Conservation (phyloP, 2,797 vertebrate species). For the Centroberyx gerrardi region DNA sequence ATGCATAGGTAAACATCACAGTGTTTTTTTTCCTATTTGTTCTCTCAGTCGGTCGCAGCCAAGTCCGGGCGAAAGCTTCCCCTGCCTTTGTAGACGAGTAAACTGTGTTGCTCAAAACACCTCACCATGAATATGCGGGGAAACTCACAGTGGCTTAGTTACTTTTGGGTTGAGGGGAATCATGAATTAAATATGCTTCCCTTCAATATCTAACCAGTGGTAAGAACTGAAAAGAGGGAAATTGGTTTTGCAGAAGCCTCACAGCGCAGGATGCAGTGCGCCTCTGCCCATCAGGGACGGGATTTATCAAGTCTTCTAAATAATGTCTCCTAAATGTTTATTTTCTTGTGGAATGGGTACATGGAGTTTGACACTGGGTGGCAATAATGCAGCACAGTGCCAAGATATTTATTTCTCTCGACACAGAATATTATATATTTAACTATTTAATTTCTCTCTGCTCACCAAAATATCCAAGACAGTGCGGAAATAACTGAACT, state of each 20-base stretch:
- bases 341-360: slow-evolving; percentile 21
- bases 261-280: slow-evolving; percentile 54
- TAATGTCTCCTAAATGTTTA: slow-evolving; percentile 40
- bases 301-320: slow-evolving; percentile 45
- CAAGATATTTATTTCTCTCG: slow-evolving; percentile 25
- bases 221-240: slow-evolving; percentile 64
- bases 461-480: not conserved
- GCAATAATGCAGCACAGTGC: slow-evolving; percentile 10
- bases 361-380: slow-evolving; percentile 31
- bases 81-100: slow-evolving; percentile 51
- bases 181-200: slow-evolving; percentile 76
- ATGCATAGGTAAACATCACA: slow-evolving; percentile 72
- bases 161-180: slow-evolving; percentile 66
- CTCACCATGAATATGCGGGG: slow-evolving; percentile 54
- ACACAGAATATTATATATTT: slow-evolving; percentile 2
- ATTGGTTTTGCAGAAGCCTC: slow-evolving; percentile 70
- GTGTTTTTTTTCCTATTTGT: slow-evolving; percentile 75
- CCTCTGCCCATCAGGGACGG: slow-evolving; percentile 40
- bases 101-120: slow-evolving; percentile 48
- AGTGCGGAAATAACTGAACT: slow-evolving; percentile 19
- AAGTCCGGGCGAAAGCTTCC: slow-evolving; percentile 51
- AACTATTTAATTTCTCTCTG: slow-evolving; percentile 8
- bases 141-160: slow-evolving; percentile 54
- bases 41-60: slow-evolving; percentile 57
- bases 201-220: slow-evolving; percentile 58